Percentiles rank a stretch among this genome's conserved stretches.
Conservation (phyloP, 2,797 vertebrate species). For the Tapera naevia region DNA sequence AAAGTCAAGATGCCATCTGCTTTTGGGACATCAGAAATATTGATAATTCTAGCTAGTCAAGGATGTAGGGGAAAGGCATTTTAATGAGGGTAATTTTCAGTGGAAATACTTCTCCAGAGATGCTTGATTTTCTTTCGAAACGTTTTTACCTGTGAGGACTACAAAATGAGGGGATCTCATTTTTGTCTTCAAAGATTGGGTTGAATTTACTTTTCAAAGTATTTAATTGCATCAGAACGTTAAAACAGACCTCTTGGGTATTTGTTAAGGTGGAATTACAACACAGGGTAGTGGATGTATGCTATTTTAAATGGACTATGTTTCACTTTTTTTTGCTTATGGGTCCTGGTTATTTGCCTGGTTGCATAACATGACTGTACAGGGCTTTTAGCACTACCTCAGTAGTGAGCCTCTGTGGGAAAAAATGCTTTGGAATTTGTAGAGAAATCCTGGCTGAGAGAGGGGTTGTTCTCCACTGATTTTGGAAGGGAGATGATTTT, state of each 20-base stretch:
- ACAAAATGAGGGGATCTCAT: background rate
- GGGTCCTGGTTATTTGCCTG: background rate
- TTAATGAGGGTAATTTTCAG: background rate
- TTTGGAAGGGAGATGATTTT: background rate
- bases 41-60: background rate
- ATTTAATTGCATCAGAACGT: background rate
- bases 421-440: background rate
- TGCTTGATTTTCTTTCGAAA: background rate
- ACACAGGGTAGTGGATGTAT: too few species aligned
- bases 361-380: accelerated
- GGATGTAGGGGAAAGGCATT: background rate
- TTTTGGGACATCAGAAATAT: background rate
- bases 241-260: background rate
- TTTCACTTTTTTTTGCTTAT: background rate
- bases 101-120: background rate
- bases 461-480: background rate
- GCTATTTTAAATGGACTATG: background rate
- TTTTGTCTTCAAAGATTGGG: background rate
- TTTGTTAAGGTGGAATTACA: background rate
- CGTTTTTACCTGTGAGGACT: background rate
- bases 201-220: background rate
- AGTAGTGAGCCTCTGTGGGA: background rate
- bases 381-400: background rate
- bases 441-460: background rate
- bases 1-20: background rate